phyloP scores from a whole-genome alignment of 2,113 vertebrate genomes.

The Neomonachus schauinslandi region DNA sequence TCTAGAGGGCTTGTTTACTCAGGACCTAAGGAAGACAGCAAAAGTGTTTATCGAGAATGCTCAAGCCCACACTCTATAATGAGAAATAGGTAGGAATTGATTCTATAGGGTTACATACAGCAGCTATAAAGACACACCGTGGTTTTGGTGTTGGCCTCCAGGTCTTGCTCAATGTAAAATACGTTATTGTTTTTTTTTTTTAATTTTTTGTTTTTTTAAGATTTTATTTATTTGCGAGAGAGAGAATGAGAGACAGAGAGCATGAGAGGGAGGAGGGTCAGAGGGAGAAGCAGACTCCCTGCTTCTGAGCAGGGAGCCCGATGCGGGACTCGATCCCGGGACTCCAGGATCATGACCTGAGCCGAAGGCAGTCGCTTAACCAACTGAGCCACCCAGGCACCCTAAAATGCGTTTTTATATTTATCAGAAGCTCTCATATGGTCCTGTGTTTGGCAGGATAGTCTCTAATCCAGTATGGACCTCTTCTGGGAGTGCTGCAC shows the following conservation, averaged over 20 bases:
- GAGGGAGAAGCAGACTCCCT: no score
- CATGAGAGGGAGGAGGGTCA: no score
- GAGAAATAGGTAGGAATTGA: not conserved
- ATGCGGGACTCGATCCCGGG: no score
- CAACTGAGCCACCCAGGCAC: no score
- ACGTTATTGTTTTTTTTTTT: not conserved
- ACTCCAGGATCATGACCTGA: no score
- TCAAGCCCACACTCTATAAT: not conserved
- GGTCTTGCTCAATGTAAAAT: not conserved
- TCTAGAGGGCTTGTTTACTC: not conserved
- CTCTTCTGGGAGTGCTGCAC: not conserved
- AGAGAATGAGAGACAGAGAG: no score
- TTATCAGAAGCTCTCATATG: not conserved
- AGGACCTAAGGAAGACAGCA: not conserved
- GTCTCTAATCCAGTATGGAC: not conserved
- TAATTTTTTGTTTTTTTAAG: no score
- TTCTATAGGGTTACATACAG: not conserved
- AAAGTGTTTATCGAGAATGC: not conserved
- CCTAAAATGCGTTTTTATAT: not conserved
- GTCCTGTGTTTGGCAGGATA: not conserved
- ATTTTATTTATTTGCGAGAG: no score
- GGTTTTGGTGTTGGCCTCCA: no score
- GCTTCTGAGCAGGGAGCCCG: no score
- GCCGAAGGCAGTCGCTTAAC: no score
- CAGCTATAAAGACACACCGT: accelerated